These are phyloP conservation scores for Cancer borealis DNA, from an alignment of 2,888 invertebrate species.

Conservation along the genomic window DNA sequence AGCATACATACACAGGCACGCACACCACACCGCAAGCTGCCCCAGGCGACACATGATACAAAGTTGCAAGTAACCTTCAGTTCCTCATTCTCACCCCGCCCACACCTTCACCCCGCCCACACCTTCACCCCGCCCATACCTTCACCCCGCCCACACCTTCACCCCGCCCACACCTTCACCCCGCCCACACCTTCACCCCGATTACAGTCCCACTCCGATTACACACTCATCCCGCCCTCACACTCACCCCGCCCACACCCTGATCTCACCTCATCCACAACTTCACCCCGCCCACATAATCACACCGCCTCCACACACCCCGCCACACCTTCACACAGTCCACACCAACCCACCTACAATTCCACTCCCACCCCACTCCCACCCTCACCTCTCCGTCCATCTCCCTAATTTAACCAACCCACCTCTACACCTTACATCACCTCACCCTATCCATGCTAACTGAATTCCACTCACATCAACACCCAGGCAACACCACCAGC, in stretches of 20 bases:
- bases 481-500: neutral
- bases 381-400: neutral
- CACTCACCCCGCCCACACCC: neutral
- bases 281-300: neutral
- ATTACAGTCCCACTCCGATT: neutral
- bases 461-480: neutral
- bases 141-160: neutral
- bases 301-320: neutral
- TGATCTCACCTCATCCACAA: neutral
- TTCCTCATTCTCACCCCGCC: neutral
- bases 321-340: too few species aligned
- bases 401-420: neutral
- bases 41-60: neutral
- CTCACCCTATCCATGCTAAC: neutral
- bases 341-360: too few species aligned
- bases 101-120: neutral
- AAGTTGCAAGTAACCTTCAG: slow-evolving; percentile 34
- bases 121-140: neutral
- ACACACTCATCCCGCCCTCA: neutral
- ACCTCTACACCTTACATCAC: neutral
- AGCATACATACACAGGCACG: slow-evolving; percentile 18
- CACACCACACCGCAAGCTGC: slow-evolving; percentile 21
- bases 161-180: neutral
- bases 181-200: neutral
- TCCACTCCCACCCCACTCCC: neutral